Conservation (phyloP, 1,140 invertebrate genomes). For the Phthorimaea operculella region DNA sequence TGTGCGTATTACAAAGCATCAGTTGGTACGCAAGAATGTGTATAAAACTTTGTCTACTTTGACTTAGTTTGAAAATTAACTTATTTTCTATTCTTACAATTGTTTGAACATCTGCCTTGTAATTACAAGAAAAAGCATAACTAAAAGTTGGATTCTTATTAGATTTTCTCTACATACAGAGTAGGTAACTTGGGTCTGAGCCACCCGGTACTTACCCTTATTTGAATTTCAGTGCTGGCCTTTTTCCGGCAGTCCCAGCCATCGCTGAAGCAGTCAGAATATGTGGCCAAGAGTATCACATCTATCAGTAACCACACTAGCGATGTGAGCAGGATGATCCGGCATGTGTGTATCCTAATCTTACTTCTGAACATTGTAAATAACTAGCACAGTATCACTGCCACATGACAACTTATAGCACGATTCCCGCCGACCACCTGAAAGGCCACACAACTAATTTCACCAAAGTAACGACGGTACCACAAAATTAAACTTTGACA, state of each 20-base stretch:
- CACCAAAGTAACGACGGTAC: constrained; percentile 10
- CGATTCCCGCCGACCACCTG: constrained; percentile 34
- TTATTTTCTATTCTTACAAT: no score
- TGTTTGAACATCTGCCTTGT: no score
- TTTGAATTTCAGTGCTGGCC: neutral
- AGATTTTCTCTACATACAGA: no score
- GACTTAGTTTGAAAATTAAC: no score
- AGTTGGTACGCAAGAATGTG: no score
- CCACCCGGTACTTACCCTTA: neutral
- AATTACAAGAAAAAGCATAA: no score
- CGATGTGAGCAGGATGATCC: constrained; percentile 93
- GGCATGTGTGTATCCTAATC: constrained; percentile 92
- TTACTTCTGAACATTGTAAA: constrained; percentile 84
- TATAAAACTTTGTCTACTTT: no score
- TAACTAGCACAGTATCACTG: constrained; percentile 37
- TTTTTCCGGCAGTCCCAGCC: constrained; percentile 72
- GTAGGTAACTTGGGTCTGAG: no score
- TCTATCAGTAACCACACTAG: constrained; percentile 96
- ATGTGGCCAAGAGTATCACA: constrained; percentile 91
- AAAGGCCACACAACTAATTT: constrained; percentile 21
- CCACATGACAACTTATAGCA: constrained; percentile 51
- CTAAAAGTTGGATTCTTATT: no score
- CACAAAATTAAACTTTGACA: constrained; percentile 18
- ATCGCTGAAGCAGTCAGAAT: constrained; percentile 88
- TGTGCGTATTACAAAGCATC: no score